Evolutionary conservation across 2,113 vertebrate genomes (phyloP), one percentile per base, ranked within the genome.

Genomic region (Tylochromis polylepis): DNA sequence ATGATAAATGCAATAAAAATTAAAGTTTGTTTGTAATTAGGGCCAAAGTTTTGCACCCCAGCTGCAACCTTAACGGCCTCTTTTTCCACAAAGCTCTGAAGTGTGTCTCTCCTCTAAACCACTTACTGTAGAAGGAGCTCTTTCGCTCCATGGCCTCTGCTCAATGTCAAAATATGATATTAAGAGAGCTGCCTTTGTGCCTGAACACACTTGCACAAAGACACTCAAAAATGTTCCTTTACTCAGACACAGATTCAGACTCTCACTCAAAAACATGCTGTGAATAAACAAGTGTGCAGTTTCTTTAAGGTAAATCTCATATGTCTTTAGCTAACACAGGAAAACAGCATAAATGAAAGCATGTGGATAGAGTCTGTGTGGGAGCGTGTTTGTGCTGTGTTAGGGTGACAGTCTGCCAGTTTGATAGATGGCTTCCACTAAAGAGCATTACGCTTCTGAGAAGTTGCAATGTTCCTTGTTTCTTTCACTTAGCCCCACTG

Each of bases 141-240:
- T 89, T 91, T 84, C 83, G 65, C 51, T 79, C 12, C 31, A 11
- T 46, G 82, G 82, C 59, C 80, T 92, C 91, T 88, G 87, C 36
- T 89, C 62, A 89, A 16, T 87, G 87, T 92, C 88, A 90, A 11
- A 67, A 41, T 81, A 56, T 83, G 59, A 84, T 84, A 81, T 88
- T 51, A 88, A 46, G 70, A 75, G 70, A 51, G 70, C 43, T 27
- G 56, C 56, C 20, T 24, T 75, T 56, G 43, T 27, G 41, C 43
- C 43, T 65, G 11, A 62, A 78, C 46, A 88, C 60, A 79, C 46
- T 62, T 31, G 85, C 38, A 87, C 29, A 85, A 55, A 75, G 15
- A 49, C 24, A 51, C 43, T 75, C 70, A 49, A 20, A 29, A 4
- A 12, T 8, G 51, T 38, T 14, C 3, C 6, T 62, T 81, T 6